Percentiles rank a stretch among this genome's conserved stretches.
Evolutionary conservation across 1,140 invertebrate species (phyloP).

Genomic region (Steinernema feltiae): DNA sequence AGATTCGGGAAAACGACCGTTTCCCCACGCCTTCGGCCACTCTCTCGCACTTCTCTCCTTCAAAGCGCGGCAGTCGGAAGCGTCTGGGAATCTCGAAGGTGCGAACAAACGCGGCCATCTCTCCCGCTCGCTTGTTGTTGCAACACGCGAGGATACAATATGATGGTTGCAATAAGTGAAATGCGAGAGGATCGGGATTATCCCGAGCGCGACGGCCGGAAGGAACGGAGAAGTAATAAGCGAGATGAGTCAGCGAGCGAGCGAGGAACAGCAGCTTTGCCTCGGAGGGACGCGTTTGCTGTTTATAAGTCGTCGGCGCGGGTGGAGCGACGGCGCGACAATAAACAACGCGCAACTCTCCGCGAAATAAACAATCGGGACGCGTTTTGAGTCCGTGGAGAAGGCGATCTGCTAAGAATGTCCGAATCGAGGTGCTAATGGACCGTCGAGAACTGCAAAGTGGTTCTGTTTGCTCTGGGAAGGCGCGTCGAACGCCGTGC

Average conservation of each 20-base stretch:
- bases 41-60: background rate
- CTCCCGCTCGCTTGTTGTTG: too few species aligned
- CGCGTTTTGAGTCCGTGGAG: background rate
- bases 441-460: background rate
- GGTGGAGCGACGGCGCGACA: background rate
- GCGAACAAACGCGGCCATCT: too few species aligned
- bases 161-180: too few species aligned
- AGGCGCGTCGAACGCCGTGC: too few species aligned
- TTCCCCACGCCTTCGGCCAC: background rate
- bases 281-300: background rate
- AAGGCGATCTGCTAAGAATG: background rate
- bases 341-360: constrained; percentile 8
- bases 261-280: background rate
- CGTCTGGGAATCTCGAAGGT: too few species aligned
- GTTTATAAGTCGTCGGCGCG: background rate
- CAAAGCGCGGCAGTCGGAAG: background rate
- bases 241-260: constrained; percentile 5
- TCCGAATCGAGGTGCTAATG: background rate
- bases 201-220: background rate
- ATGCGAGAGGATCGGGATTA: background rate
- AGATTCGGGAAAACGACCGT: background rate
- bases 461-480: too few species aligned
- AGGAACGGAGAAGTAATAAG: background rate
- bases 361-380: background rate
- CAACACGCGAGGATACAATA: background rate